Evolutionary conservation across 2,888 invertebrate species (phyloP).

Genomic region (Caenorhabditis zanzibari): DNA sequence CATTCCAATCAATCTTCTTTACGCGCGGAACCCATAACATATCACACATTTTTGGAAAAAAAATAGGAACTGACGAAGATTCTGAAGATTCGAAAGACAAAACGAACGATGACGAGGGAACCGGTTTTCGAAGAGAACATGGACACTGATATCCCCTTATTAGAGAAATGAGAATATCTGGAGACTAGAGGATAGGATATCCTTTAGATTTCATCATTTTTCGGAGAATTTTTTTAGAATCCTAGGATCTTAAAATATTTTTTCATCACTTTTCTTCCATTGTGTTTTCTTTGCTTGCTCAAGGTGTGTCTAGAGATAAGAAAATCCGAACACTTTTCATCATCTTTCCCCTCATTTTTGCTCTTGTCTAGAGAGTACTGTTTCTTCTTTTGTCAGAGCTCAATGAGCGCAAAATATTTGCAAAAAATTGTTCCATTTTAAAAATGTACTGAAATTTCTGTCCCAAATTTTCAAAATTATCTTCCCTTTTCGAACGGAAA

Average conservation of each 20-base stretch:
- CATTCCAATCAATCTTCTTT: not conserved
- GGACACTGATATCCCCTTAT: not conserved
- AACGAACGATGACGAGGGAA: not conserved
- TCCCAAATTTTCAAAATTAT: too few species aligned
- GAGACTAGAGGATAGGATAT: not conserved
- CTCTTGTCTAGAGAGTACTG: too few species aligned
- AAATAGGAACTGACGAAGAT: too few species aligned
- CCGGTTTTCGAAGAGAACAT: not conserved
- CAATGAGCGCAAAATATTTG: not conserved
- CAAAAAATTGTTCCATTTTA: too few species aligned
- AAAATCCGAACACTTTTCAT: constrained; percentile 8
- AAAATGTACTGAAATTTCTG: too few species aligned
- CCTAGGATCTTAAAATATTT: too few species aligned
- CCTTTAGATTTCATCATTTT: not conserved
- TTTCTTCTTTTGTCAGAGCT: too few species aligned
- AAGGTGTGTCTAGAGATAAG: constrained; percentile 12
- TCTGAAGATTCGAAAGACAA: not conserved
- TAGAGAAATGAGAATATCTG: too few species aligned
- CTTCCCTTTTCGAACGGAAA: too few species aligned
- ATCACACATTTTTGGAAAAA: not conserved
- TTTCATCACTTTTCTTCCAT: not conserved
- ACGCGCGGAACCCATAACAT: constrained; percentile 7
- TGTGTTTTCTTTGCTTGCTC: constrained; percentile 39
- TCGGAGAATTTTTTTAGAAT: not conserved
- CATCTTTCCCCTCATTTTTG: not conserved